These are phyloP conservation scores for Drosophila subobscura DNA, from an alignment of 1,140 invertebrate species.

Conservation along the genomic window DNA sequence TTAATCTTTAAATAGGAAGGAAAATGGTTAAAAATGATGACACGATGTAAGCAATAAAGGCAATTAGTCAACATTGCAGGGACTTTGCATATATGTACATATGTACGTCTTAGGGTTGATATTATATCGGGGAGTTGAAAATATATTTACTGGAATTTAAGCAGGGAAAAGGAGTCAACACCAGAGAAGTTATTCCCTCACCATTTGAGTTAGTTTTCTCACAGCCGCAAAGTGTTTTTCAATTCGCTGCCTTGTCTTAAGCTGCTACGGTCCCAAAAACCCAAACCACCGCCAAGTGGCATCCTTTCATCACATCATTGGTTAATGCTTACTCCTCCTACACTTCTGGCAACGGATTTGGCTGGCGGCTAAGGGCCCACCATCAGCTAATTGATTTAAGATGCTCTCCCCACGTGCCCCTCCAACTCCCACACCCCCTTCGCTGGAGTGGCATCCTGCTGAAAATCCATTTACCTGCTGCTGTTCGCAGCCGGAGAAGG, in stretches of 20 bases:
- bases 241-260: too few relatives aligned
- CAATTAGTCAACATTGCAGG: too few relatives aligned
- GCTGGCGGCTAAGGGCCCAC: constrained; percentile 4
- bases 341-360: neutral
- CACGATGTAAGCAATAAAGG: neutral
- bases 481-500: neutral
- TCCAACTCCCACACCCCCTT: neutral
- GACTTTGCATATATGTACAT: too few relatives aligned
- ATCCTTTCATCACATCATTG: constrained; percentile 26
- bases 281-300: neutral
- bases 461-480: constrained; percentile 48
- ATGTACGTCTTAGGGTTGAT: too few relatives aligned
- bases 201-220: neutral
- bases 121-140: too few relatives aligned
- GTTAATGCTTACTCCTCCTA: constrained; percentile 7
- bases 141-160: neutral
- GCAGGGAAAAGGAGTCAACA: neutral
- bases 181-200: neutral
- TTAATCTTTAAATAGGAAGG: neutral
- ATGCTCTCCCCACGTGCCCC: constrained; percentile 4
- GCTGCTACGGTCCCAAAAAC: too few relatives aligned
- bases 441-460: neutral
- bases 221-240: too few relatives aligned
- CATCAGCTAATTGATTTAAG: constrained; percentile 72
- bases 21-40: neutral